Conservation (phyloP, 2,797 vertebrate genomes). For the Acanthurus leucopareius region DNA sequence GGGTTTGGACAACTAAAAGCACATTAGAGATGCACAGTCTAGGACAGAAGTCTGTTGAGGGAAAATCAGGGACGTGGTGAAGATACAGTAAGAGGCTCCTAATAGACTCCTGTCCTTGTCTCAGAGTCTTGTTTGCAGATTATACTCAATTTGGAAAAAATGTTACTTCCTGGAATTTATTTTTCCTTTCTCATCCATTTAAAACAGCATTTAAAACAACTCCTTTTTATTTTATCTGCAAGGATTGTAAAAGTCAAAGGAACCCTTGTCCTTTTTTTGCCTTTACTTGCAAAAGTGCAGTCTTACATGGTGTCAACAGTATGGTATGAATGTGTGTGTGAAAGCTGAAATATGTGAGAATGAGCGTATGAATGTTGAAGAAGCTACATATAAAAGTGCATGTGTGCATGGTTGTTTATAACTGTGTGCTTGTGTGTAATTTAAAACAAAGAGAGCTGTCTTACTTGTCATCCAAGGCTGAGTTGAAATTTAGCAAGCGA, state of each 20-base stretch:
- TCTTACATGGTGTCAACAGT: too few species aligned
- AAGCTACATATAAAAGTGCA: neutral
- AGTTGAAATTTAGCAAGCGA: conserved; percentile 41
- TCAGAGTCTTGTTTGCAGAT: conserved; percentile 29
- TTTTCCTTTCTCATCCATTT: neutral
- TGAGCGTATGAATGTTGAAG: neutral
- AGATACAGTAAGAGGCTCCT: conserved; percentile 35
- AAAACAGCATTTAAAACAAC: neutral
- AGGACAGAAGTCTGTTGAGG: conserved; percentile 64
- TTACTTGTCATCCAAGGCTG: conserved; percentile 21
- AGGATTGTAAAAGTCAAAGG: conserved; percentile 17
- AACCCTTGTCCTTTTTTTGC: neutral
- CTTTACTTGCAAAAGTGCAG: too few species aligned
- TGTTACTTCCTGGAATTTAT: neutral
- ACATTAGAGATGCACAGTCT: conserved; percentile 57
- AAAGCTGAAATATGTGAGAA: neutral
- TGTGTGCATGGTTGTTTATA: conserved; percentile 5
- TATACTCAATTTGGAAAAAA: neutral
- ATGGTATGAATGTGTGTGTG: neutral
- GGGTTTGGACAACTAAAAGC: conserved; percentile 75
- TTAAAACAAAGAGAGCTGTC: conserved; percentile 29
- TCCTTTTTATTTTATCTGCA: neutral
- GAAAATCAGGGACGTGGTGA: conserved; percentile 20
- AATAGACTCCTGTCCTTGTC: conserved; percentile 11
- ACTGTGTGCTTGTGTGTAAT: neutral